A percentile compares a stretch with the other conserved stretches of the same genome.
phyloP scores from a whole-genome alignment of 2,113 vertebrate species.

The Sinocyclocheilus maitianheensis region DNA sequence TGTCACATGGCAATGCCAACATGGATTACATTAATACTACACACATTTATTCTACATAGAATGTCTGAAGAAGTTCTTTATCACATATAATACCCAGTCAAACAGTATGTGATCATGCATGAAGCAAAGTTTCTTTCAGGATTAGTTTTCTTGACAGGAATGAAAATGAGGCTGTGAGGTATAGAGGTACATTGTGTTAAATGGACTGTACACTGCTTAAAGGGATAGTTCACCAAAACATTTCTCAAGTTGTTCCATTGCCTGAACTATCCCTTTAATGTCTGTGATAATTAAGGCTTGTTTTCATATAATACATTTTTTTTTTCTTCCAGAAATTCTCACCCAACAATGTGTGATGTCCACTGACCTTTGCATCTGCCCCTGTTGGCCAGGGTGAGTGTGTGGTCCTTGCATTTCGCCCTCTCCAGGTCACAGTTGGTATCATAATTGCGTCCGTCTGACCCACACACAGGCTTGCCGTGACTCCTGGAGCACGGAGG shows the following conservation, averaged over 20 bases:
- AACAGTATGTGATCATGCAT: background rate
- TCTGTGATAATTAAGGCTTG: background rate
- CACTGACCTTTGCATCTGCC: conserved; percentile 90
- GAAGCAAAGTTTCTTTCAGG: background rate
- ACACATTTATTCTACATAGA: background rate
- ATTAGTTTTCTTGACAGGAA: background rate
- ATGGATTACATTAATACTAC: background rate
- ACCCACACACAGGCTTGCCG: conserved; percentile 90
- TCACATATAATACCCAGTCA: background rate
- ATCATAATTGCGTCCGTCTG: conserved; percentile 90
- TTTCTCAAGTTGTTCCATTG: too few species aligned
- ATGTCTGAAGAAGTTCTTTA: too few species aligned
- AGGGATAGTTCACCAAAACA: too few species aligned
- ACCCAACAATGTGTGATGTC: background rate
- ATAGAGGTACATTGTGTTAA: background rate
- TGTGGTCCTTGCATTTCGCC: conserved; percentile 90
- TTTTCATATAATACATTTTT: background rate
- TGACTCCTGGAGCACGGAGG: conserved; percentile 85
- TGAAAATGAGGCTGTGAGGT: background rate
- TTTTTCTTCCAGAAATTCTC: background rate
- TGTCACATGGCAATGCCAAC: background rate
- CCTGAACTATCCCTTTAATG: too few species aligned
- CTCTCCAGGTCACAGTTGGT: conserved; percentile 93
- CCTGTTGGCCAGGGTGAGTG: conserved; percentile 80
- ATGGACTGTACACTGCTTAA: background rate